A percentile compares a stretch with the other conserved stretches of the same genome.
Conservation (phyloP, 2,888 invertebrate species). For the Ormyrus thymus region DNA sequence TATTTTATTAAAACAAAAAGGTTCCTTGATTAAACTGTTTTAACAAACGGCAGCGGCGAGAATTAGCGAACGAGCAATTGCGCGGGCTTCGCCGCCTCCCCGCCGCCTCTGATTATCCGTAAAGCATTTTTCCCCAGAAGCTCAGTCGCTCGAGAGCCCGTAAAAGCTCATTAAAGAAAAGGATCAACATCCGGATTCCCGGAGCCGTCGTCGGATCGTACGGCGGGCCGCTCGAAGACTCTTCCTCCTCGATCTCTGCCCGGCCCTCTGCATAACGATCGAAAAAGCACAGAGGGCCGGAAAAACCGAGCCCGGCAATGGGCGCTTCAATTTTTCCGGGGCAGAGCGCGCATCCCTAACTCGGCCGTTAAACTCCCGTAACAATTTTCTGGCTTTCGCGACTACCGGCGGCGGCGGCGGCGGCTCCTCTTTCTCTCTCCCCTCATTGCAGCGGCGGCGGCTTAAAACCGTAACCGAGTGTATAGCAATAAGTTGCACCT, state of each 20-base stretch:
- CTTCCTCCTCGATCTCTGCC: not conserved
- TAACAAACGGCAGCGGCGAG: not conserved
- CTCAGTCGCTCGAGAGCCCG: not conserved
- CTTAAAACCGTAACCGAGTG: constrained; percentile 60
- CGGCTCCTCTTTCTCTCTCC: not conserved
- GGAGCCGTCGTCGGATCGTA: constrained; percentile 25
- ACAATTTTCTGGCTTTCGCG: constrained; percentile 27
- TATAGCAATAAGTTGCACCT: constrained; percentile 65
- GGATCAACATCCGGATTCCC: constrained; percentile 41
- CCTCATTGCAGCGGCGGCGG: not conserved
- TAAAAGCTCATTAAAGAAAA: constrained; percentile 43
- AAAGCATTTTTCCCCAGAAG: constrained; percentile 16
- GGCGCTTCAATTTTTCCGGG: constrained; percentile 27
- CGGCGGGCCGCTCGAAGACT: not conserved
- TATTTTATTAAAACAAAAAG: not conserved
- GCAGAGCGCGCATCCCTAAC: not conserved
- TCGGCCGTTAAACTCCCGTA: constrained; percentile 44
- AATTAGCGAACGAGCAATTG: not conserved
- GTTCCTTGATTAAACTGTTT: not conserved
- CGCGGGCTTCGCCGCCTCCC: not conserved
- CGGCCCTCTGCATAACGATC: not conserved
- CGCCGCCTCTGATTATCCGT: constrained; percentile 32
- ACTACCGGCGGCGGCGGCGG: constrained; percentile 19
- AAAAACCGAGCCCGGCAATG: not conserved
- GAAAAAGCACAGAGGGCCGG: not conserved